Evolutionary conservation across 2,888 invertebrate genomes (phyloP).

Genomic region (Scaptodrosophila latifasciaeformis): DNA sequence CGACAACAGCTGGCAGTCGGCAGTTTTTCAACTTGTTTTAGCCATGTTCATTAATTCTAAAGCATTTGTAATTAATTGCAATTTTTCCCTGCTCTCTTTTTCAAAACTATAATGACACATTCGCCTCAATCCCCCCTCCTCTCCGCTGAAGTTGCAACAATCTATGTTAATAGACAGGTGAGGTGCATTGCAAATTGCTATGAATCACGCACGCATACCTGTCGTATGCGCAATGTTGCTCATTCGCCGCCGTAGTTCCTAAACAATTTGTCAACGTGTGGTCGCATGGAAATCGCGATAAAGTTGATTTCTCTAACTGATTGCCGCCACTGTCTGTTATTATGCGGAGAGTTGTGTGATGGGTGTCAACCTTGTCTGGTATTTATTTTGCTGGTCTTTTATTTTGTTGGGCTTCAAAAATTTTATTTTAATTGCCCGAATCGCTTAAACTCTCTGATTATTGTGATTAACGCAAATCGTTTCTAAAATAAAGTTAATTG

Average conservation of each 20-base stretch:
- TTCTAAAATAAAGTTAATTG: neutral
- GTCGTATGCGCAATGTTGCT: conserved; percentile 43
- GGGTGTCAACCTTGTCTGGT: no score
- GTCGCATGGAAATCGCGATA: neutral
- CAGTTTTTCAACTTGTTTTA: conserved; percentile 20
- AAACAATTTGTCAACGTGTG: conserved; percentile 30
- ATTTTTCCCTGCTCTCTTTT: no score
- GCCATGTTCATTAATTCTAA: conserved; percentile 49
- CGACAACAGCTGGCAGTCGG: conserved; percentile 4
- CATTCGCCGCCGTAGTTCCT: conserved; percentile 7
- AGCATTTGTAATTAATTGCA: conserved; percentile 48
- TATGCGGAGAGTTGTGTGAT: no score
- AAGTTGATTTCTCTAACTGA: neutral
- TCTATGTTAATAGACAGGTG: conserved; percentile 14
- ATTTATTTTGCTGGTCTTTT: no score
- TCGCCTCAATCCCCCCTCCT: neutral
- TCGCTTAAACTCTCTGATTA: neutral
- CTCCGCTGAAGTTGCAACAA: conserved; percentile 22
- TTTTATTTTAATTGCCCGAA: no score
- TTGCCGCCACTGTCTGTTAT: neutral
- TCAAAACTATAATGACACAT: neutral
- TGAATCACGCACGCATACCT: conserved; percentile 23
- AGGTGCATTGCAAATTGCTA: conserved; percentile 2
- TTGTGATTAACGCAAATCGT: neutral
- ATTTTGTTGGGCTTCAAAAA: no score